Evolutionary conservation across 2,797 vertebrate species (phyloP), one percentile per base, ranked within the genome.

Genomic region (Falco peregrinus): DNA sequence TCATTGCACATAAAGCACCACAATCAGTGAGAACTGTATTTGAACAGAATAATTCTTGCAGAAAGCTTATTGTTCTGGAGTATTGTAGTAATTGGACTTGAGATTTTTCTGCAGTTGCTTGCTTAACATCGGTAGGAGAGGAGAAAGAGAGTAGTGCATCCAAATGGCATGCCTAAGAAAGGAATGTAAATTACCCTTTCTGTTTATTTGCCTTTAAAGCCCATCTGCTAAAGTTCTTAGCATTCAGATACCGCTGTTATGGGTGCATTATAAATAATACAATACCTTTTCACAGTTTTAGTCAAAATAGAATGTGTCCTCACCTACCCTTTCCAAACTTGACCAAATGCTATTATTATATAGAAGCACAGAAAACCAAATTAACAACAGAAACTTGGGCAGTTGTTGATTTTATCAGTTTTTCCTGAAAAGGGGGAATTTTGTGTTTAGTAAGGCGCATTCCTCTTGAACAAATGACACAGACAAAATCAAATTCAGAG

Each of bases 121-220:
- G 87, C 78, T 84, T 78, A 85, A 78, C 73, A 71, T 93, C 74
- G 94, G 82, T 63, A 78, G 35, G 63, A 63, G 35, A 54, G 24
- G 24, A 31, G 19, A 67, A 80, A 91, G 59, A 86, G 45, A 80
- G 51, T 35, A 95, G 60, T 87, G 87, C n/a, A 65, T 89, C 81
- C 92, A 94, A 92, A 86, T 53, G 37, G 64, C 89, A 89, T 77
- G 81, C 64, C 85, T 87, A 76, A 89, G 71, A 79, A 61, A 85
- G 68, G 88, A 96, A 89, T 95, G 78, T 92, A 90, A 88, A 85
- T 75, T 50, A 88, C 71, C 33, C 43, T 85, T 79, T 94, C 54
- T 87, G 67, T 91, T 96, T 92, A 53, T 93, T 90, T 96, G 81
- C 51, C 57, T 84, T 95, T 75, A 71, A 59, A 91, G 47, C 20